Conservation (phyloP, 1,140 invertebrate species). For the Zaprionus ornatus region DNA sequence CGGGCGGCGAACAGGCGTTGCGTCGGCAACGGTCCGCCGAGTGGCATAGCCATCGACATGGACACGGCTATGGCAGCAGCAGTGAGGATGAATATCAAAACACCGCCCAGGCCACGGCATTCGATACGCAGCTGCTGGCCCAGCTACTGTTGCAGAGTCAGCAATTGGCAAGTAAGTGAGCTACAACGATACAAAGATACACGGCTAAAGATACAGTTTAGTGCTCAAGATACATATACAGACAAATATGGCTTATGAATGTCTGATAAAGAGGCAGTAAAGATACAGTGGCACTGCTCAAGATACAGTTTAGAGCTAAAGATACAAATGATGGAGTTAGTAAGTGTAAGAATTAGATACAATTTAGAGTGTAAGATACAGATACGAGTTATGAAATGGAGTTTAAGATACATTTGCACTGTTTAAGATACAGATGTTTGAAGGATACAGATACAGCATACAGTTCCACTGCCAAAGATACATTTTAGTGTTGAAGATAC, state of each 20-base stretch:
- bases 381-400: too few relatives aligned
- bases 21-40: constrained; percentile 86
- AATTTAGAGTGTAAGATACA: not conserved
- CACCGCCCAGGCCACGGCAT: constrained; percentile 82
- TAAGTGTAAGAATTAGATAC: not conserved
- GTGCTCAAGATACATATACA: not conserved
- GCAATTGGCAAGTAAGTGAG: constrained; percentile 85
- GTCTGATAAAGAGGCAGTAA: not conserved
- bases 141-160: constrained; percentile 86
- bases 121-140: constrained; percentile 84
- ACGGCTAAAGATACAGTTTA: not conserved
- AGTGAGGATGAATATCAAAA: constrained; percentile 87
- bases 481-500: not conserved
- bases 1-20: constrained; percentile 75
- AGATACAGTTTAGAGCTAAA: not conserved
- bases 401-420: not conserved
- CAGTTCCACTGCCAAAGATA: not conserved
- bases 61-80: constrained; percentile 85
- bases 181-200: not conserved
- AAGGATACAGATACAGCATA: not conserved
- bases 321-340: too few relatives aligned
- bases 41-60: constrained; percentile 86
- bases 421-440: not conserved
- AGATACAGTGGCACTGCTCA: not conserved
- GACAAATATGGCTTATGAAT: not conserved